Evolutionary conservation across 1,140 invertebrate genomes (phyloP).

Genomic region (Trypoxylus dichotomus): DNA sequence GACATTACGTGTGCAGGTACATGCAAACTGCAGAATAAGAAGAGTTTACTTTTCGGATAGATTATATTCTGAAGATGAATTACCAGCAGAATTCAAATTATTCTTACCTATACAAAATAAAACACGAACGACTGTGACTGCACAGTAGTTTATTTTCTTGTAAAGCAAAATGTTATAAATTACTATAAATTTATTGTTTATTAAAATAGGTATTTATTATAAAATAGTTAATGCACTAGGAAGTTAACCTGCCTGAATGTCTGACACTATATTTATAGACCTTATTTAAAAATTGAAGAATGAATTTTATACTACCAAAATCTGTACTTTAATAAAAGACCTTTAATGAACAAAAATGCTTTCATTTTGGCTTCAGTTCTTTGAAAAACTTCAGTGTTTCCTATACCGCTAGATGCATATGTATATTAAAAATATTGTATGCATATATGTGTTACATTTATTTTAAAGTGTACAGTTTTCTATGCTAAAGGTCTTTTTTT

Average conservation of each 20-base stretch:
- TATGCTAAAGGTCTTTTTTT: too few relatives aligned
- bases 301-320: too few relatives aligned
- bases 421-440: too few relatives aligned
- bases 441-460: too few relatives aligned
- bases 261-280: too few relatives aligned
- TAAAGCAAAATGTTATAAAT: not conserved
- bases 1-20: constrained; percentile 95
- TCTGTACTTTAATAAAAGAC: too few relatives aligned
- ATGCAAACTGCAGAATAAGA: constrained; percentile 97
- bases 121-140: constrained; percentile 41
- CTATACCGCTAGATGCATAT: too few relatives aligned
- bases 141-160: not conserved
- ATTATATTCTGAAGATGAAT: constrained; percentile 98
- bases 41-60: constrained; percentile 99
- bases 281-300: too few relatives aligned
- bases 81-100: constrained; percentile 98
- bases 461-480: too few relatives aligned
- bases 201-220: not conserved
- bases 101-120: constrained; percentile 78
- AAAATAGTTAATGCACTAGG: not conserved
- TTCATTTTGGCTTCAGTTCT: too few relatives aligned
- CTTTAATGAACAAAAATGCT: too few relatives aligned
- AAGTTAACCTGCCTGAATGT: not conserved
- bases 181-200: not conserved
- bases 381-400: too few relatives aligned